Conservation (phyloP, 1,140 invertebrate genomes). For the Potamilus streckersoni region DNA sequence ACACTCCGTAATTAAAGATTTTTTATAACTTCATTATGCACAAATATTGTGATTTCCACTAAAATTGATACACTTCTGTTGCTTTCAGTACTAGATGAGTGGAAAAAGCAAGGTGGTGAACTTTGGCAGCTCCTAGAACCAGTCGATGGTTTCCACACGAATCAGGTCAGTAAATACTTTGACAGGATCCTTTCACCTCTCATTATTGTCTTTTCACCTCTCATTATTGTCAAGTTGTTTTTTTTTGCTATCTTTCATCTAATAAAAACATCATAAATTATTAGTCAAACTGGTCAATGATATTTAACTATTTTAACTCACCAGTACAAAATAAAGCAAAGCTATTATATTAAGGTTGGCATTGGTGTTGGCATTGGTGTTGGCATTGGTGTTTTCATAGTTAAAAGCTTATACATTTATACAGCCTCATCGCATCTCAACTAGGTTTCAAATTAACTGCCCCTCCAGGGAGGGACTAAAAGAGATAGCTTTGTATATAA, state of each 20-base stretch:
- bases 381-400: not conserved
- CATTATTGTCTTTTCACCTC: not conserved
- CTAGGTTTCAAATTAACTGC: too few species aligned
- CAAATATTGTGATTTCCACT: too few species aligned
- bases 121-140: constrained; percentile 69
- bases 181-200: not conserved
- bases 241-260: not conserved
- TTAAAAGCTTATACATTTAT: too few species aligned
- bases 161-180: constrained; percentile 63
- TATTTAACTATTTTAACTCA: not conserved
- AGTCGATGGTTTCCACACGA: constrained; percentile 71
- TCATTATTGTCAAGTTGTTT: not conserved
- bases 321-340: not conserved
- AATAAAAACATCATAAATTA: not conserved
- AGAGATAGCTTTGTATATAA: too few species aligned
- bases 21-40: too few species aligned
- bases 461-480: too few species aligned
- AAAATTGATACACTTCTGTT: not conserved
- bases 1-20: too few species aligned
- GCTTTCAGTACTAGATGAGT: constrained; percentile 63
- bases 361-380: not conserved
- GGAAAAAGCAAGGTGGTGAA: constrained; percentile 60
- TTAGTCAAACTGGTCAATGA: not conserved
- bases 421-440: too few species aligned
- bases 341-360: not conserved